Percentiles rank a stretch among this genome's conserved stretches.
Conservation (phyloP, 2,113 vertebrate genomes). For the Sterrhoptilus dennistouni region DNA sequence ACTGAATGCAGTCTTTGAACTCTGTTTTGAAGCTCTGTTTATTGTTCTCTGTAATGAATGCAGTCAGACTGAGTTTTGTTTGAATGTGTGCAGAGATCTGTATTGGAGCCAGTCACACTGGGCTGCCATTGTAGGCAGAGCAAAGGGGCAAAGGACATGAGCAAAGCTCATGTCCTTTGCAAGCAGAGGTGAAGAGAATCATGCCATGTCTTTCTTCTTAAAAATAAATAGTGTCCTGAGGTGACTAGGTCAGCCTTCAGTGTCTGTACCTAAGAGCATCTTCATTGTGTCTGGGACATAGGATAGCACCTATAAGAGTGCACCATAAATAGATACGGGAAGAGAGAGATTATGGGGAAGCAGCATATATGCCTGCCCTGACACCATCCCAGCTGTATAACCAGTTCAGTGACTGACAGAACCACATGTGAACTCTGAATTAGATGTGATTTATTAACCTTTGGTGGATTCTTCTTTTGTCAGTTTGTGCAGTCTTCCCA, state of each 20-base stretch:
- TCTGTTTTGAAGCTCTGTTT: slow-evolving; percentile 16
- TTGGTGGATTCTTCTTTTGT: background rate
- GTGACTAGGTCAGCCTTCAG: background rate
- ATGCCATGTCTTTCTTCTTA: background rate
- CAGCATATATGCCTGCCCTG: background rate
- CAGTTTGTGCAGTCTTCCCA: background rate
- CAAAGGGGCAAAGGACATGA: background rate
- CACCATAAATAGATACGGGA: background rate
- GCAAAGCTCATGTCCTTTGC: background rate
- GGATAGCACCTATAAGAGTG: background rate
- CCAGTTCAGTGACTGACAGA: background rate
- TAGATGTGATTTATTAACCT: background rate
- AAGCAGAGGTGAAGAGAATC: background rate
- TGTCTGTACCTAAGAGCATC: background rate
- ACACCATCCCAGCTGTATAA: background rate
- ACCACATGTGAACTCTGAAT: background rate
- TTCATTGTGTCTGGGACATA: background rate
- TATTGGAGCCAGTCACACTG: background rate
- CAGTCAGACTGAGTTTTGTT: background rate
- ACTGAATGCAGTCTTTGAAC: background rate
- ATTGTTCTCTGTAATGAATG: background rate
- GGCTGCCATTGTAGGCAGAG: background rate
- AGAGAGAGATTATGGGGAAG: background rate
- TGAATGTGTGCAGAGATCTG: background rate
- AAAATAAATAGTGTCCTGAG: background rate